phyloP scores from a whole-genome alignment of 2,797 vertebrate species.

The Lepidocolaptes lacrymiger region DNA sequence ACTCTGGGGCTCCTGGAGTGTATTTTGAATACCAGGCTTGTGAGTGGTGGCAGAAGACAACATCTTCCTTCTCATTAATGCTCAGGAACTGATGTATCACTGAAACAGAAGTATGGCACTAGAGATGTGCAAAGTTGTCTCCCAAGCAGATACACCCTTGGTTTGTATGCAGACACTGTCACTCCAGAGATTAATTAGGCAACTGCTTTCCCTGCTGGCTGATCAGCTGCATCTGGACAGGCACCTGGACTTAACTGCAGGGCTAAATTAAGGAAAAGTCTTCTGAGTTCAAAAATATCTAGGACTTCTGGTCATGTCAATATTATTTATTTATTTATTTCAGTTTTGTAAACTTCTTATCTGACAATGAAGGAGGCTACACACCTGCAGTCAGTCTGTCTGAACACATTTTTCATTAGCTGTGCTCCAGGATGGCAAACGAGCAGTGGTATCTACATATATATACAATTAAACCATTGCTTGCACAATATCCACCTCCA shows the following conservation, averaged over 20 bases:
- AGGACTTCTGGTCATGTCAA: not conserved
- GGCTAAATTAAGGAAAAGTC: not conserved
- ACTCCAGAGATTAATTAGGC: not conserved
- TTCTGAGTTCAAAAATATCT: not conserved
- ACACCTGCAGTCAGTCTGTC: not conserved
- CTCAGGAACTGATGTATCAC: not conserved
- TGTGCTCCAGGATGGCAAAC: not conserved
- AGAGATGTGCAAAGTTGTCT: not conserved
- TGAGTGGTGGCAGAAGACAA: not conserved
- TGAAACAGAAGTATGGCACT: not conserved
- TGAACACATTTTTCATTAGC: constrained; percentile 5
- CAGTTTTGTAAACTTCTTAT: not conserved
- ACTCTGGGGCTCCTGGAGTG: not conserved
- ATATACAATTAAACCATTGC: constrained; percentile 12
- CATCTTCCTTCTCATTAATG: not conserved
- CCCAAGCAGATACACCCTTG: not conserved
- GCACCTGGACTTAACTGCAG: not conserved
- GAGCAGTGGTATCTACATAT: not conserved
- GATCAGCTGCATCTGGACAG: not conserved
- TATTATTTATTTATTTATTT: not conserved
- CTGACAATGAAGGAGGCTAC: not conserved
- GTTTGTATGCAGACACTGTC: not conserved
- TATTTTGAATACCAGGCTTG: not conserved
- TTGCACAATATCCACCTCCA: not conserved
- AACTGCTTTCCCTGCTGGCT: not conserved